A percentile compares a stretch with the other conserved stretches of the same genome.
These are phyloP conservation scores for Mugil cephalus DNA, from an alignment of 2,113 vertebrate species.

Conservation along the genomic window DNA sequence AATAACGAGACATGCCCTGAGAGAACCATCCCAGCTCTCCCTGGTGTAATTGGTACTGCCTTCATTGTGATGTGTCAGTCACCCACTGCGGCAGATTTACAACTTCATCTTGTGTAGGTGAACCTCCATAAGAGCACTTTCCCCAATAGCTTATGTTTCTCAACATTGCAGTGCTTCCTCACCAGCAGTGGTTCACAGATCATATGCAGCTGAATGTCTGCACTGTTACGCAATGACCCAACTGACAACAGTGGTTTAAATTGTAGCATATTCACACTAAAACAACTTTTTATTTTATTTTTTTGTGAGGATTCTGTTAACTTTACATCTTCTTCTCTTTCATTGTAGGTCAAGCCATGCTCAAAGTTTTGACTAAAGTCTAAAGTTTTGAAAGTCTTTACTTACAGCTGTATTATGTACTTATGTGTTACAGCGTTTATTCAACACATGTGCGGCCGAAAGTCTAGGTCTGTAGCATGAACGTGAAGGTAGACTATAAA, in stretches of 20 bases:
- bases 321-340: too few relatives aligned
- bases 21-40: constrained; percentile 58
- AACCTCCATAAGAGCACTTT: constrained; percentile 48
- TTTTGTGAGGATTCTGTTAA: too few relatives aligned
- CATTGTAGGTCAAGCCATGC: too few relatives aligned
- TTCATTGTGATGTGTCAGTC: constrained; percentile 69
- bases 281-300: too few relatives aligned
- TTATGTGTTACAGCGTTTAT: too few relatives aligned
- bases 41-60: constrained; percentile 70
- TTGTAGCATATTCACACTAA: background rate
- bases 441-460: too few relatives aligned
- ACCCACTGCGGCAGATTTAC: constrained; percentile 64
- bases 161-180: background rate
- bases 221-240: background rate
- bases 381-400: too few relatives aligned
- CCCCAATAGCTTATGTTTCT: constrained; percentile 36
- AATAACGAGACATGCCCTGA: constrained; percentile 67
- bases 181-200: background rate
- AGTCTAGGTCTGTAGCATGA: too few relatives aligned
- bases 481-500: too few relatives aligned
- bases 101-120: constrained; percentile 62
- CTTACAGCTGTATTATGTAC: too few relatives aligned
- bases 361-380: too few relatives aligned
- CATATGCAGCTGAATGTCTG: background rate
- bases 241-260: background rate